phyloP scores from a whole-genome alignment of 2,797 vertebrate genomes.

The Anguilla anguilla region DNA sequence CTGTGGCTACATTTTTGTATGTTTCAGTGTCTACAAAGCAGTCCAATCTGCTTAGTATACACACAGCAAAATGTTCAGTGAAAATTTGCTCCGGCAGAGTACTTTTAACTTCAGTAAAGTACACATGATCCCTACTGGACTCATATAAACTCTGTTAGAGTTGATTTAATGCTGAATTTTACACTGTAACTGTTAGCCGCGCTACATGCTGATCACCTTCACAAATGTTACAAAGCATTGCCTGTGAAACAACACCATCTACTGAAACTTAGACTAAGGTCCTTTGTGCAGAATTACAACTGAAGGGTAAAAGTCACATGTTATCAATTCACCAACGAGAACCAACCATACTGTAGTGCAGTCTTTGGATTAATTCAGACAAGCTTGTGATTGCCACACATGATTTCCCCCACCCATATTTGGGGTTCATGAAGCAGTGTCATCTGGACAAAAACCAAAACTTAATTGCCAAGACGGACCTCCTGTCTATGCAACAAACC shows the following conservation, averaged over 20 bases:
- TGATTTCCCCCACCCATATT: background rate
- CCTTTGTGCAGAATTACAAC: background rate
- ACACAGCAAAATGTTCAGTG: background rate
- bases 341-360: background rate
- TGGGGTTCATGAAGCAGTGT: background rate
- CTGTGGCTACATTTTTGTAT: background rate
- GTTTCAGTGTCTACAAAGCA: slow-evolving; percentile 9
- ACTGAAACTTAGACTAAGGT: background rate
- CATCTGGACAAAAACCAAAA: background rate
- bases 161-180: no score
- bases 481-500: background rate
- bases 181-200: no score
- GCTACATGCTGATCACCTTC: background rate
- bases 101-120: background rate
- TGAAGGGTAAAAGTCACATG: background rate
- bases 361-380: background rate
- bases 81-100: background rate
- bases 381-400: background rate
- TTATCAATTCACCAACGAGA: background rate
- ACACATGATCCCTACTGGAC: background rate
- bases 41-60: background rate
- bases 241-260: slow-evolving; percentile 15
- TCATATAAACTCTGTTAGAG: background rate
- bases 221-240: slow-evolving; percentile 9
- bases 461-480: background rate